These are phyloP conservation scores for Pongo abelii DNA, from an alignment of 2,113 vertebrate genomes.

Conservation along the genomic window DNA sequence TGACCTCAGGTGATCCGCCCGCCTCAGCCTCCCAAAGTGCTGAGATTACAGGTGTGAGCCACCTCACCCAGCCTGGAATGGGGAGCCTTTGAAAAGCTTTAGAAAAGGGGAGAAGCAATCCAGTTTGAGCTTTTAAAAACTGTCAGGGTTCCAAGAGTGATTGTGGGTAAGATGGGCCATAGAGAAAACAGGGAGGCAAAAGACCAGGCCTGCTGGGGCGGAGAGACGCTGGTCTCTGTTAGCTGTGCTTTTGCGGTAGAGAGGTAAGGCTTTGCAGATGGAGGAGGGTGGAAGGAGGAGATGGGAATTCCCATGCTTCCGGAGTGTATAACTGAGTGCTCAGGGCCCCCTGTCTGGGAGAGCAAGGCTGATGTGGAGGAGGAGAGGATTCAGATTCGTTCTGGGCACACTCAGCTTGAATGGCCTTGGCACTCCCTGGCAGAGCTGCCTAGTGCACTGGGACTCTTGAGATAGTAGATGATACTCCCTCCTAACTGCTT, in stretches of 20 bases:
- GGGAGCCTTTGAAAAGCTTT: slow-evolving; percentile 3
- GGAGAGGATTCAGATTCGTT: not conserved
- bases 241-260: not conserved
- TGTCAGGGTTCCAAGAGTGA: not conserved
- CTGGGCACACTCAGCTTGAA: not conserved
- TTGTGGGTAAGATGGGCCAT: not conserved
- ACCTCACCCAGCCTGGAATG: too few species aligned
- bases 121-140: not conserved
- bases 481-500: not conserved
- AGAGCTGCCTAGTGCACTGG: not conserved
- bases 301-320: not conserved
- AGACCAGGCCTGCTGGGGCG: not conserved
- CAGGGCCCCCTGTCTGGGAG: not conserved
- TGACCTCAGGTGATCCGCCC: too few species aligned
- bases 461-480: not conserved
- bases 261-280: not conserved
- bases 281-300: not conserved
- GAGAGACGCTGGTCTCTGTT: not conserved
- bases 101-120: not conserved
- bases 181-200: not conserved
- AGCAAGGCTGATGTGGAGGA: not conserved
- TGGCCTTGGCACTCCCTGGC: not conserved
- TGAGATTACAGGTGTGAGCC: too few species aligned
- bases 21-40: too few species aligned
- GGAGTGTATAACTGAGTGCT: not conserved